Percentiles rank a stretch among this genome's conserved stretches.
These are phyloP conservation scores for Graptemys geographica DNA, from an alignment of 2,797 vertebrate genomes.

Conservation along the genomic window DNA sequence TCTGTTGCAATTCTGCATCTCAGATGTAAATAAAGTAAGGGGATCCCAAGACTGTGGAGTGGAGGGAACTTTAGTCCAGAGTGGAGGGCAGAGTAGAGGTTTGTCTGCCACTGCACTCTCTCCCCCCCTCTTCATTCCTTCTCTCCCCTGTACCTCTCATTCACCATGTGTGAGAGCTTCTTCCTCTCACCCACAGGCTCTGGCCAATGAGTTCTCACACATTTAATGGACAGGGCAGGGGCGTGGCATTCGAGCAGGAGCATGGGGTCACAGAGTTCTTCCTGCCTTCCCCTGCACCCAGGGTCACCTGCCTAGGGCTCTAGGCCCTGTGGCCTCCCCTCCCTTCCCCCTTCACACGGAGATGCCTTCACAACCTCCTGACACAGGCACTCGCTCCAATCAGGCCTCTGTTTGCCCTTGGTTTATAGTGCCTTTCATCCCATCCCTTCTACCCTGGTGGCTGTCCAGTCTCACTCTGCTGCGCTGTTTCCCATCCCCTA, in stretches of 20 bases:
- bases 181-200: neutral
- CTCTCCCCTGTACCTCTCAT: neutral
- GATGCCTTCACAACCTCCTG: neutral
- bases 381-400: neutral
- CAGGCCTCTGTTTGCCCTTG: neutral
- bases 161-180: neutral
- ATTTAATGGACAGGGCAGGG: neutral
- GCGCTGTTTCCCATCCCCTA: neutral
- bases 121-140: neutral
- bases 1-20: neutral
- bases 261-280: neutral
- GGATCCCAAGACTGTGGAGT: neutral
- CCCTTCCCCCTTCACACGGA: neutral
- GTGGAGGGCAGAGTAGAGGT: neutral
- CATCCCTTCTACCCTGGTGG: neutral
- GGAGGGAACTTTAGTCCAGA: neutral
- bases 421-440: neutral
- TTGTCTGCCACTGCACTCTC: neutral
- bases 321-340: neutral
- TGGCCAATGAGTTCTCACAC: neutral
- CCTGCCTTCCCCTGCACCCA: neutral
- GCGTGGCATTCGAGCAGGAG: neutral
- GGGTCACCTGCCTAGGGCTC: neutral
- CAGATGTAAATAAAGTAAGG: neutral
- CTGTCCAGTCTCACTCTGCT: fast-evolving